These are phyloP conservation scores for Drosophila suzukii DNA, from an alignment of 1,140 invertebrate species.

Conservation along the genomic window DNA sequence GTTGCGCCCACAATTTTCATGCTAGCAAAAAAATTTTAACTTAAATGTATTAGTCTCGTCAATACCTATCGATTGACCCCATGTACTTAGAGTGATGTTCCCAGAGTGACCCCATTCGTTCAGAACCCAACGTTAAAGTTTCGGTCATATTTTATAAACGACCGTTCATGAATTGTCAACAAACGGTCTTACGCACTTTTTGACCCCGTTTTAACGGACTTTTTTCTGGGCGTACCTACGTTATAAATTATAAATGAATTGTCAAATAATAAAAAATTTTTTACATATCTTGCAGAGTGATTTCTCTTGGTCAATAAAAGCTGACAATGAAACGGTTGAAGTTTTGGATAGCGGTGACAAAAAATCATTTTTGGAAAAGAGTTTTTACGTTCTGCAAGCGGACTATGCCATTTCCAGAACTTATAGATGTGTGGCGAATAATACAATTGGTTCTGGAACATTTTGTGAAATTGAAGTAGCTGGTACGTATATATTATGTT, in stretches of 20 bases:
- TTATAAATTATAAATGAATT: background rate
- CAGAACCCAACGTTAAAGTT: too few relatives aligned
- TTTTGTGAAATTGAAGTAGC: slow-evolving; percentile 92
- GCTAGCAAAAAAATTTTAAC: too few relatives aligned
- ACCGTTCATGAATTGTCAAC: too few relatives aligned
- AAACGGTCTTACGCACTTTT: too few relatives aligned
- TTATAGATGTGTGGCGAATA: slow-evolving; percentile 93
- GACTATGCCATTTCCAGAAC: slow-evolving; percentile 86
- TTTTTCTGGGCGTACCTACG: too few relatives aligned
- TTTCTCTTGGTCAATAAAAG: slow-evolving; percentile 93
- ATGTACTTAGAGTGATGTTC: too few relatives aligned
- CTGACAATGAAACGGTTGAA: slow-evolving; percentile 91
- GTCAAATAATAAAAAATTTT: background rate
- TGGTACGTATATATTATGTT: slow-evolving; percentile 85
- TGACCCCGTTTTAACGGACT: too few relatives aligned
- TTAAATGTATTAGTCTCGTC: too few relatives aligned
- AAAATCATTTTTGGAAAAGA: slow-evolving; percentile 51
- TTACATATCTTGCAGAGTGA: slow-evolving; percentile 84
- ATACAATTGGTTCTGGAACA: slow-evolving; percentile 90
- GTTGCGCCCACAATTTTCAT: too few relatives aligned
- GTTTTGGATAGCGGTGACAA: slow-evolving; percentile 73
- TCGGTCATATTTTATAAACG: too few relatives aligned
- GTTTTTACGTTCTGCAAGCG: slow-evolving; percentile 69
- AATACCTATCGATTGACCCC: too few relatives aligned
- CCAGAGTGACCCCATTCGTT: too few relatives aligned